Evolutionary conservation across 2,797 vertebrate genomes (phyloP), one percentile per base, ranked within the genome.

Genomic region (Cyprinella venusta): DNA sequence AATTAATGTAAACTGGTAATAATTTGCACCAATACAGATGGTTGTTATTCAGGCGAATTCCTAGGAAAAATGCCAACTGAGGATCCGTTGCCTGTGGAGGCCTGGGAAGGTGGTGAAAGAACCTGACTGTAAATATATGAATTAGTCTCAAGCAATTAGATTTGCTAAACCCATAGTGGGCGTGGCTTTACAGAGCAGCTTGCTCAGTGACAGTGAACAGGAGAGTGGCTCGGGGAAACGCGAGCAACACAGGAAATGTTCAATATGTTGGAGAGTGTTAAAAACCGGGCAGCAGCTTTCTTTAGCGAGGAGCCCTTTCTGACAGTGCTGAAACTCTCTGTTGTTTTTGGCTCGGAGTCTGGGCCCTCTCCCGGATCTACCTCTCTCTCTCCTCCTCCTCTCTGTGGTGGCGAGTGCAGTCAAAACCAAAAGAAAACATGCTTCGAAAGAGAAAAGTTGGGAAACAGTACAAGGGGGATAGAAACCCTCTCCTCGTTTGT

Each of bases 231-330:
- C 85, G 87, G 89, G 89, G 90, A 93, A 92, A 92, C 89, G 88
- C 45, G 83, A 89, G 89, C 87, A 90, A 91, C 87, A 91, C 92
- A 94, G 93, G 93, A 94, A 94, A 93, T 94, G 93, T 95, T 92
- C 88, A 83, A 90, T 92, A 92, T 93, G 93, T 93, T 91, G 91
- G 78, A 86, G 88, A 85, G 89, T 65, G 86, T 90, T 87, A 87
- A 89, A 76, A 89, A 83, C 89, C 40, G 86, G 88, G 89, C 81
- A 63, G 85, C 42, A 79, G 84, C 82, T 88, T 88, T 83, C 81
- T 84, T 84, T 86, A 80, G 82, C 38, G 45, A 88, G 88, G 85
- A 91, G 86, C 88, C 81, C 87, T 88, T 88, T 88, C 88, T 84
- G 75, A 79, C 84, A 61, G 54, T 33, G 54, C 72, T 88, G 89